These are phyloP conservation scores for Anser brachyrhynchus DNA, from an alignment of 2,113 vertebrate genomes.

Conservation along the genomic window DNA sequence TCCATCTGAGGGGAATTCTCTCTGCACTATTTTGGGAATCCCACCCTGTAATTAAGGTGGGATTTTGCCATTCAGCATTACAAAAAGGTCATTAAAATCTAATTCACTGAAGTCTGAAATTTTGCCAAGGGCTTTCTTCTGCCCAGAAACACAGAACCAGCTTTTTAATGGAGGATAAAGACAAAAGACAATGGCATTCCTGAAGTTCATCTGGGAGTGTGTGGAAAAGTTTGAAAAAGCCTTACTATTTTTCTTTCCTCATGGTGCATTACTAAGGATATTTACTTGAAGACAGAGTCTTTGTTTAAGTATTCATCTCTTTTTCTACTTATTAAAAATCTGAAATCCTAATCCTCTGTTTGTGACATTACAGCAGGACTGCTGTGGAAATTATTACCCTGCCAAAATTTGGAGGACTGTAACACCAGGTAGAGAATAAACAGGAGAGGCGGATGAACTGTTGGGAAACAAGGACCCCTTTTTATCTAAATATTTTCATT, in stretches of 20 bases:
- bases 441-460: slow-evolving; percentile 45
- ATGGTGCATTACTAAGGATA: neutral
- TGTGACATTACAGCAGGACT: slow-evolving; percentile 28
- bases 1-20: neutral
- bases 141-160: neutral
- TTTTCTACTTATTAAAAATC: slow-evolving; percentile 12
- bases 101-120: neutral
- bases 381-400: slow-evolving; percentile 49
- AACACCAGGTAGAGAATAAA: slow-evolving; percentile 68
- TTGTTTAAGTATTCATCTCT: slow-evolving; percentile 39
- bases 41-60: neutral
- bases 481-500: slow-evolving; percentile 67
- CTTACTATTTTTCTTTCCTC: slow-evolving; percentile 31
- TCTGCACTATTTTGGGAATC: neutral
- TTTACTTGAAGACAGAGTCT: slow-evolving; percentile 13
- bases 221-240: slow-evolving; percentile 26
- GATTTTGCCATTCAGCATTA: neutral
- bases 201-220: neutral
- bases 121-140: neutral
- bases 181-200: slow-evolving; percentile 17
- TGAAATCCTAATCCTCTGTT: slow-evolving; percentile 39
- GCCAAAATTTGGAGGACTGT: slow-evolving; percentile 2
- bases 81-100: neutral
- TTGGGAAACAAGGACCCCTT: slow-evolving; percentile 42
- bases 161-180: neutral